Conservation (phyloP, 1,140 invertebrate genomes). For the Trachymyrmex septentrionalis region DNA sequence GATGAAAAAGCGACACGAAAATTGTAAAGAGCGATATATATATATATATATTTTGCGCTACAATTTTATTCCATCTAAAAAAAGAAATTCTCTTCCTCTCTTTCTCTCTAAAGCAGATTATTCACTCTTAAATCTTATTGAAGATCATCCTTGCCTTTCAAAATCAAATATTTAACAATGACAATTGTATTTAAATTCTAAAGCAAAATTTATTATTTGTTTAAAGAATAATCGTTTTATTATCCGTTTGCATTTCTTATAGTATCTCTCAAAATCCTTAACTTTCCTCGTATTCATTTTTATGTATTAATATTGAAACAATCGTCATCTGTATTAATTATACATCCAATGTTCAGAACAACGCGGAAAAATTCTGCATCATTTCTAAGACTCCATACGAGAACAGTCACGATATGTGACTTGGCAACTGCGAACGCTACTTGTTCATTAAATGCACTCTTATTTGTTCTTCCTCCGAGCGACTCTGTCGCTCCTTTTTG, state of each 20-base stretch:
- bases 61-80: slow-evolving; percentile 5
- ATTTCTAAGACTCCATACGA: slow-evolving; percentile 14
- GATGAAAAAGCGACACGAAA: neutral
- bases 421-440: slow-evolving; percentile 47
- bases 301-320: neutral
- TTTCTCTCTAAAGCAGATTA: neutral
- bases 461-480: slow-evolving; percentile 31
- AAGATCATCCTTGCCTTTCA: neutral
- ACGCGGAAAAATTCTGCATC: slow-evolving; percentile 10
- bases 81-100: neutral
- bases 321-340: neutral
- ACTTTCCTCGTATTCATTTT: neutral
- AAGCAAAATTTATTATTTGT: neutral
- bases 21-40: neutral
- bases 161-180: neutral
- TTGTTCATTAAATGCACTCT: slow-evolving; percentile 53
- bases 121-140: neutral
- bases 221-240: neutral
- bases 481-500: slow-evolving; percentile 10
- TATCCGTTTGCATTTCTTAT: neutral
- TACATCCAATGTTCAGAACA: neutral
- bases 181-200: neutral
- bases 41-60: neutral
- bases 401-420: slow-evolving; percentile 37
- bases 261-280: neutral